These are phyloP conservation scores for Cheilosia pagana DNA, from an alignment of 2,888 invertebrate genomes.

Conservation along the genomic window DNA sequence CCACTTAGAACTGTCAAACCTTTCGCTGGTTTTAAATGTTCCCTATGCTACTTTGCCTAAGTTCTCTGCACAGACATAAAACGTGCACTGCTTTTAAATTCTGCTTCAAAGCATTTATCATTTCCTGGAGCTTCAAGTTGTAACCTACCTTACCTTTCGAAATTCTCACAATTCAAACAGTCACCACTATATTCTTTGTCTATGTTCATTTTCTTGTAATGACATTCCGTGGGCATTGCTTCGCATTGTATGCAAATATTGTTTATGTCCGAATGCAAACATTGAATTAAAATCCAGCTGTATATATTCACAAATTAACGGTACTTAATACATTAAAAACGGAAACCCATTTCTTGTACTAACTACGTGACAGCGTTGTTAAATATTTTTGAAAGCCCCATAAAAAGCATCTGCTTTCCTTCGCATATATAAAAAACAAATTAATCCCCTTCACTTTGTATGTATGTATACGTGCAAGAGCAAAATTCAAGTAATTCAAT, in stretches of 20 bases:
- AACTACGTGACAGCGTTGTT: constrained; percentile 67
- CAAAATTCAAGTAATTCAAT: constrained; percentile 61
- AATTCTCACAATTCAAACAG: not conserved
- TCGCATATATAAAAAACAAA: constrained; percentile 5
- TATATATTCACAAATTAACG: constrained; percentile 47
- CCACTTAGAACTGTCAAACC: no score
- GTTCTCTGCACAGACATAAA: constrained; percentile 14
- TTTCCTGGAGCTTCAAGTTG: constrained; percentile 24
- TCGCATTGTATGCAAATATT: constrained; percentile 1
- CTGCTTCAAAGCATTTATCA: not conserved
- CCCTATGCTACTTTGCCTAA: no score
- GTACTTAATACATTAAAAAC: constrained; percentile 12
- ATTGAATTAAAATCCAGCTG: constrained; percentile 1
- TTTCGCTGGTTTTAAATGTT: no score
- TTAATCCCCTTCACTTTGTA: constrained; percentile 1
- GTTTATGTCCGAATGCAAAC: constrained; percentile 14
- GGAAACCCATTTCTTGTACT: constrained; percentile 54
- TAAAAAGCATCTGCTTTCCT: constrained; percentile 46
- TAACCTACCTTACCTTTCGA: not conserved
- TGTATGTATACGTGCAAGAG: not conserved
- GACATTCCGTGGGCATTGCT: constrained; percentile 5
- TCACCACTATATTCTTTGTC: not conserved
- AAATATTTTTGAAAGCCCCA: constrained; percentile 57
- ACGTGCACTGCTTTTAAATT: constrained; percentile 42
- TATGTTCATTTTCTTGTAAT: not conserved